Percentiles rank a stretch among this genome's conserved stretches.
Conservation (phyloP, 37 sponge, comb jelly and placozoan genomes). For the Tethya wilhelma region DNA sequence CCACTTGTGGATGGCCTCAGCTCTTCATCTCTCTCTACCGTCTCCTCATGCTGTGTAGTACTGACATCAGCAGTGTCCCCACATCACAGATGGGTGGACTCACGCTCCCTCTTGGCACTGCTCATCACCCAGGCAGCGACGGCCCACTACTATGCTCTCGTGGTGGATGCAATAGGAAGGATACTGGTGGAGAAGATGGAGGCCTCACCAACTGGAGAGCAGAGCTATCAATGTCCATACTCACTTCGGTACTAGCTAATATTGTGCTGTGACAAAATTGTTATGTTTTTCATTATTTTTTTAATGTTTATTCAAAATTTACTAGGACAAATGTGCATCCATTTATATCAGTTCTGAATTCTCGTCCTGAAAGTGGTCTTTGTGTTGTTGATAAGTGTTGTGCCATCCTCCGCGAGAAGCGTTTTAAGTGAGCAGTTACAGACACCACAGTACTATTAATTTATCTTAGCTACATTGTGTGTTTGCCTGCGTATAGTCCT, state of each 20-base stretch:
- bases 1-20: slow-evolving; percentile 5
- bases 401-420: too few relatives aligned
- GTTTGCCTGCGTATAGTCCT: background rate
- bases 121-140: slow-evolving; percentile 10
- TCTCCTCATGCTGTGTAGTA: background rate
- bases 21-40: background rate
- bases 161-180: background rate
- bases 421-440: too few relatives aligned
- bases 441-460: too few relatives aligned
- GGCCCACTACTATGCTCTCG: background rate
- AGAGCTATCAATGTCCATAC: slow-evolving; percentile 11
- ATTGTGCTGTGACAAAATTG: background rate
- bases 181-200: slow-evolving; percentile 9
- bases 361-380: slow-evolving; percentile 23
- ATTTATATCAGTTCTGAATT: slow-evolving; percentile 29
- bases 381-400: slow-evolving; percentile 5
- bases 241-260: slow-evolving; percentile 23
- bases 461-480: background rate
- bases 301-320: background rate
- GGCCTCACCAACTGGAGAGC: background rate
- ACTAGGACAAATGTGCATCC: slow-evolving; percentile 39
- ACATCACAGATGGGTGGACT: slow-evolving; percentile 15
- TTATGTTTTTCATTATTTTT: too few relatives aligned
- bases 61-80: background rate
- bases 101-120: background rate